Evolutionary conservation across 2,888 invertebrate genomes (phyloP), one percentile per base, ranked within the genome.

Genomic region (Cephus rjabovi): DNA sequence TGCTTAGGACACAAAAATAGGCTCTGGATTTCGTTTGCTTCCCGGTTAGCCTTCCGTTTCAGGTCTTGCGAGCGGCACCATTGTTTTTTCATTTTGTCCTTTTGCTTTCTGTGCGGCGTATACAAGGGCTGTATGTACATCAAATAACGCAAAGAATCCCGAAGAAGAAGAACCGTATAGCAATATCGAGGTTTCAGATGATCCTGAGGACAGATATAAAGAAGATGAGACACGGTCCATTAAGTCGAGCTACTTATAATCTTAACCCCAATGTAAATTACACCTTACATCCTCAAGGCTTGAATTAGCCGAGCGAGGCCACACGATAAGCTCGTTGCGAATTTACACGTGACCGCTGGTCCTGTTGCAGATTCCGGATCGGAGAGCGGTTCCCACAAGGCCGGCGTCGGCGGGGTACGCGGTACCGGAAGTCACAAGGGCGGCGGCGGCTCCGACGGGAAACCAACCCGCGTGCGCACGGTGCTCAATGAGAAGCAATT

Each of bases 401-500:
- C 96, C 89, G 86, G 90, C 79, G 91, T 90, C 81, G 95, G 95
- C 81, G 93, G 94, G 84, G 93, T 86, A 77, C 92, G 91, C 82
- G 93, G 94, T 79, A 94, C 93, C 86, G 93, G 94, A 73, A 88
- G 93, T 0, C 93, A 93, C 68, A 93, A 94, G 30, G 91, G 92
- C 79, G 93, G 92, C 83, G 93, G 93, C 83, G 93, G 93, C 77
- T 95, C 95, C 69, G 98, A 98, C 92, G 98, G 98, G 77, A 99
- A 99, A 91, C 98, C 99, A 15, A 99, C 99, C n/a, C 93, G 99
- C 86, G 99, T 99, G 79, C 95, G 99, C 83, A 99, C 99, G 3
- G 99, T 99, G 69, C 95, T 99, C 81, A 99, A 99, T 92, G 99
- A 99, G 92, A 98, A 98, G 92, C 99, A 99, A 92, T 94, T 99